Base-by-base conservation (phyloP, 2,888 invertebrate species). In the Drosophila limbata region DNA sequence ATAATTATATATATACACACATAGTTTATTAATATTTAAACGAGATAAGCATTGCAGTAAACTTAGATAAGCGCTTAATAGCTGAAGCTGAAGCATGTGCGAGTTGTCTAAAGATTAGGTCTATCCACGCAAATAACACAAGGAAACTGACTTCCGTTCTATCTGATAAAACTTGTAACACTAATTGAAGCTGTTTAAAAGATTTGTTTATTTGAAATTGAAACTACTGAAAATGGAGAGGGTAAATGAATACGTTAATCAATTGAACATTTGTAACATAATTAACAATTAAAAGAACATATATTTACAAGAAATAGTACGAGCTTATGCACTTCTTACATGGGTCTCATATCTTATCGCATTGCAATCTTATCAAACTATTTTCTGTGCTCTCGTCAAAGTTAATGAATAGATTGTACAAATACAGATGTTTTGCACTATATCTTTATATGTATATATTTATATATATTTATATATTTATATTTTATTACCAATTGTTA, bases 401-500 rank as follows among this genome's bases (percentile, higher is more conserved):
- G 50, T 37, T 21, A 62, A 67, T 53, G 62, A 21, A 39, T 47
- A 70, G 39, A 48, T 52, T 55, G 21, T 21, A 33, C 35, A 50
- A 28, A 19, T 50, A 48, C 33, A 35, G 19, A 35, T 28, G 25
- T 39, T 40, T 37, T 48, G 35, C 55, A 51, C 33, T 44, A n/a
- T 45, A 51, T 21, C 51, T 15, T 11, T 15, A 39, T 31, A 19
- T 28, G 62, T 63, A 33, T 57, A 48, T 57, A 60, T 59, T 63
- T 52, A 45, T 37, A 60, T 66, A 39, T 31, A 19, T 28, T 56
- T 63, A 33, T 57, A 48, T 57, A 60, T 59, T 63, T 52, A 45
- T 37, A 60, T 66, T 64, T 45, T 62, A 62, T 69, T 73, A 78
- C 40, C 77, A 63, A 77, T 60, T 62, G 48, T 69, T 52, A 50